A percentile compares a stretch with the other conserved stretches of the same genome.
Evolutionary conservation across 2,113 vertebrate species (phyloP).

Genomic region (Labrus mixtus): DNA sequence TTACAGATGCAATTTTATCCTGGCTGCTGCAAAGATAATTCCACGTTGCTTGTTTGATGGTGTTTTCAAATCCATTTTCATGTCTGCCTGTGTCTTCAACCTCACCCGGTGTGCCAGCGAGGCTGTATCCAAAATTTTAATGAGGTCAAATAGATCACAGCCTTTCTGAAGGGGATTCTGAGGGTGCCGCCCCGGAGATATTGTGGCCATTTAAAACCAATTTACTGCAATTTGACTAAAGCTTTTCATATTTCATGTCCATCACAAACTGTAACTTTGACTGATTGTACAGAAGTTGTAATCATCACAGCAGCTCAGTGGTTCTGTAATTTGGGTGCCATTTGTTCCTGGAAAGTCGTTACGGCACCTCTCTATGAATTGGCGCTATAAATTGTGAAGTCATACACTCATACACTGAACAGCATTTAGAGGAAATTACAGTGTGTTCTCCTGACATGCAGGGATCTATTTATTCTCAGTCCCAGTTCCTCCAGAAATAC

Average conservation of each 20-base stretch:
- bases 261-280: conserved; percentile 37
- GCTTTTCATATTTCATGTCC: conserved; percentile 53
- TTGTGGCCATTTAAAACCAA: conserved; percentile 59
- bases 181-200: conserved; percentile 37
- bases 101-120: conserved; percentile 32
- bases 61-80: conserved; percentile 64
- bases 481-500: neutral
- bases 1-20: conserved; percentile 68
- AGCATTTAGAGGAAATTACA: neutral
- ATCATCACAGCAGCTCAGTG: conserved; percentile 29
- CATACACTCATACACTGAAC: neutral
- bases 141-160: conserved; percentile 62
- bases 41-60: conserved; percentile 52
- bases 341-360: conserved; percentile 26
- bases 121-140: conserved; percentile 52
- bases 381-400: neutral
- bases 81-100: conserved; percentile 20
- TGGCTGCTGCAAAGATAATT: conserved; percentile 57
- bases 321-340: conserved; percentile 31
- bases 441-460: neutral
- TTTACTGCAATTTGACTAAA: conserved; percentile 56
- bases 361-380: conserved; percentile 11
- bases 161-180: conserved; percentile 32
- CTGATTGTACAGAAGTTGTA: conserved; percentile 43
- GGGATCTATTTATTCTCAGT: neutral